phyloP scores from a whole-genome alignment of 2,888 invertebrate genomes.

The Luffia ferchaultella region DNA sequence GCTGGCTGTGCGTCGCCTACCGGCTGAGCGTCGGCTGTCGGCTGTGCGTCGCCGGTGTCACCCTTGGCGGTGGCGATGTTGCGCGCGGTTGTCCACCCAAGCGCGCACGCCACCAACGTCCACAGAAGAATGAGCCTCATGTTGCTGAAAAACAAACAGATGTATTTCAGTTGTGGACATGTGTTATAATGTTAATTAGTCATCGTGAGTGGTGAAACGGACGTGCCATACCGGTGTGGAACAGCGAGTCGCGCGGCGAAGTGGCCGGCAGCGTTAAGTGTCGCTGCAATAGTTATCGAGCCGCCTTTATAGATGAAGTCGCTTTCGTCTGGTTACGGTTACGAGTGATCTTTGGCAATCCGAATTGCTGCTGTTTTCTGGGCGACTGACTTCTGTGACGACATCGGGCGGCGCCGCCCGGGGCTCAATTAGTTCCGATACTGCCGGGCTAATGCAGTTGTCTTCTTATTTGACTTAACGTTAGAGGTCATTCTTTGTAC shows the following conservation, averaged over 20 bases:
- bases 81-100: conserved; percentile 32
- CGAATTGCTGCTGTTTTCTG: conserved; percentile 53
- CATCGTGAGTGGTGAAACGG: not conserved
- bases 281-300: conserved; percentile 41
- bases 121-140: conserved; percentile 42
- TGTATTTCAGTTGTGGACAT: not conserved
- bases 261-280: conserved; percentile 33
- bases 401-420: conserved; percentile 39
- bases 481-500: not conserved
- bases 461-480: not conserved
- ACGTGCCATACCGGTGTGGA: conserved; percentile 22
- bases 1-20: conserved; percentile 21
- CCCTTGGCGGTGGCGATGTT: conserved; percentile 33
- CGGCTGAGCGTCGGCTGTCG: conserved; percentile 19
- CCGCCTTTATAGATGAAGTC: conserved; percentile 57
- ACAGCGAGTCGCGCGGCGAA: conserved; percentile 18
- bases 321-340: conserved; percentile 54
- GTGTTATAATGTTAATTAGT: not conserved
- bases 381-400: conserved; percentile 49
- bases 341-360: conserved; percentile 58
- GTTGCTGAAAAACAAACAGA: conserved; percentile 19
- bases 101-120: conserved; percentile 33
- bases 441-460: not conserved
- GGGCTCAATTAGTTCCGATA: conserved; percentile 50
- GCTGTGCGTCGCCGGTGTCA: conserved; percentile 20